Percentiles rank a stretch among this genome's conserved stretches.
Conservation (phyloP, 2,888 invertebrate species). For the Dorcus parallelipipedus region DNA sequence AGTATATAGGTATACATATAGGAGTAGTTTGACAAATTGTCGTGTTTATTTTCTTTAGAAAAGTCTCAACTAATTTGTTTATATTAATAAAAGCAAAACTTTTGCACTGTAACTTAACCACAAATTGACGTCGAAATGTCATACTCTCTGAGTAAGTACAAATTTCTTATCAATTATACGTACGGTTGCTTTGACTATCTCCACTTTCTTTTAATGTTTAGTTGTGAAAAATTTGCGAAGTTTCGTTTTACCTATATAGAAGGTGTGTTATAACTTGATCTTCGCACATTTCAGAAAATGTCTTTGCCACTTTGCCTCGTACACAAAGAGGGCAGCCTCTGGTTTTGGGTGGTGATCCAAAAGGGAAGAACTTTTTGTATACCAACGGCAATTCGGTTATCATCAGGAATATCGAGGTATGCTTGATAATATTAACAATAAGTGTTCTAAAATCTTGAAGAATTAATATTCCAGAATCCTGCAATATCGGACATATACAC, state of each 20-base stretch:
- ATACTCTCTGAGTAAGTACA: slow-evolving; percentile 17
- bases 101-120: slow-evolving; percentile 1
- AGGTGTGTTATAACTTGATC: no score
- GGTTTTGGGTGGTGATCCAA: slow-evolving; percentile 93
- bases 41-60: no score
- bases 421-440: no score
- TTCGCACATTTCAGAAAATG: slow-evolving; percentile 63
- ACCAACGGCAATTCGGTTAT: slow-evolving; percentile 97
- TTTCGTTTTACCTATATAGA: slow-evolving; percentile 16
- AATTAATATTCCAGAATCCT: slow-evolving; percentile 66
- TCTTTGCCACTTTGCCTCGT: slow-evolving; percentile 90
- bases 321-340: slow-evolving; percentile 93
- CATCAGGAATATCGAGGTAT: slow-evolving; percentile 90
- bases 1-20: slow-evolving; percentile 3
- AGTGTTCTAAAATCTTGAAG: background rate
- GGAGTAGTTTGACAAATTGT: no score
- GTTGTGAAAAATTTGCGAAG: no score
- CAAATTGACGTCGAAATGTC: slow-evolving; percentile 12
- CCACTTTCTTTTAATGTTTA: background rate
- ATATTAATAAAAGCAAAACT: no score
- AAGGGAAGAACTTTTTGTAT: slow-evolving; percentile 95
- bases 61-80: no score
- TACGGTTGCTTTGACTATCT: background rate
- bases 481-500: slow-evolving; percentile 93
- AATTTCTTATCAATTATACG: background rate